Evolutionary conservation across 2,888 invertebrate species (phyloP), one percentile per base, ranked within the genome.

Genomic region (Ophion ventricosus): DNA sequence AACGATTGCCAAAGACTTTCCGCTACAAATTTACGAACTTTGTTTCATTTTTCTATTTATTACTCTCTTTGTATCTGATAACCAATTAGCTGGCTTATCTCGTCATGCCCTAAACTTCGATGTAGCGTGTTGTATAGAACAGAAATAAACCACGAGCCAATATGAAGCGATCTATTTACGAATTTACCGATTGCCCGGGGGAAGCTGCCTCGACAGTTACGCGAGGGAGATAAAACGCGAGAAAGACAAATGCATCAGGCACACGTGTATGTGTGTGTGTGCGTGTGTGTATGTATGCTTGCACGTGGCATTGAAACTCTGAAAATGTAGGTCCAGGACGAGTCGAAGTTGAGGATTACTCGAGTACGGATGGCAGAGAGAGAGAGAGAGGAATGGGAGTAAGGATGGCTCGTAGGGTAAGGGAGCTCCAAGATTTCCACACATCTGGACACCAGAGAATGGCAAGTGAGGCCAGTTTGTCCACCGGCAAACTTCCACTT

Each of bases 401-500:
- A 56, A 40, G 40, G 61, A 10, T 43, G 64, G 72, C 76, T 56
- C 64, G 35, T 57, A 57, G 69, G 69, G 70, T 70, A 76, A 57
- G 76, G 54, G 43, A 72, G 69, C 43, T 76, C 57, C 25, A 25
- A 66, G 35, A 40, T 61, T 7, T 20, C 57, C 35, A 1, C 20
- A 25, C n/a, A 10, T 72, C 23, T 20, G 26, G 63, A 20, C 56
- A n/a, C 17, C n/a, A 43, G 49, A 61, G 57, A 67, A 40, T 20
- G 17, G 25, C 25, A 63, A 77, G 70, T 57, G 72, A 76, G 57
- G 49, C 26, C 82, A 61, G 78, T 74, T 67, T 26, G 23, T 59
- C 61, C 23, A 69, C 35, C 49, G 66, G 35, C 54, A 67, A 74
- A 72, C 63, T 79, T 14, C 79, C 73, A 67, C 83, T 79, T 76